A percentile compares a stretch with the other conserved stretches of the same genome.
These are phyloP conservation scores for Trogon surrucura DNA, from an alignment of 2,113 vertebrate species.

Conservation along the genomic window DNA sequence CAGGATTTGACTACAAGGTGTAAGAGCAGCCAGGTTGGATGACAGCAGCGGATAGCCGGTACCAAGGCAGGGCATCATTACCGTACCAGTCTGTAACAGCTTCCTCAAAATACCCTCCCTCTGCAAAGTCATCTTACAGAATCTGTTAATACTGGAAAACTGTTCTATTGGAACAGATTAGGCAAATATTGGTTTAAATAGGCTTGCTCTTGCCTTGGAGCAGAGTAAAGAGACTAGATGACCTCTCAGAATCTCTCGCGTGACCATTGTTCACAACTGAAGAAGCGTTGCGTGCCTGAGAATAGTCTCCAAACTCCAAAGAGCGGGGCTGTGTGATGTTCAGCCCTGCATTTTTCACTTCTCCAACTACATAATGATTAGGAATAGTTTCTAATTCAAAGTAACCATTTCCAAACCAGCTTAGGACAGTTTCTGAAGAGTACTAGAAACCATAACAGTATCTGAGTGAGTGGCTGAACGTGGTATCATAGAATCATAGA, in stretches of 20 bases:
- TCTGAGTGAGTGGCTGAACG: neutral
- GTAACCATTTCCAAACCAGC: neutral
- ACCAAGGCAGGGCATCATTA: neutral
- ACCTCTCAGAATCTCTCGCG: neutral
- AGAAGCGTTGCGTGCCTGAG: neutral
- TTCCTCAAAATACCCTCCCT: neutral
- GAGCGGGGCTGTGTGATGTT: neutral
- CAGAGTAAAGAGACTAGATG: neutral
- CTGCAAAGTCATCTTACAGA: neutral
- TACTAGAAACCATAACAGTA: neutral
- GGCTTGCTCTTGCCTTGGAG: neutral
- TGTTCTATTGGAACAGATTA: neutral
- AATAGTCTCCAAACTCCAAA: neutral
- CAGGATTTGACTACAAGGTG: neutral
- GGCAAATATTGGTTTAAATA: neutral
- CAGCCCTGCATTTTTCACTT: neutral
- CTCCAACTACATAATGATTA: neutral
- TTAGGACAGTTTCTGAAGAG: neutral
- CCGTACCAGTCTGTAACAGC: neutral
- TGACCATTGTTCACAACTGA: neutral
- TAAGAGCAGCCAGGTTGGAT: neutral
- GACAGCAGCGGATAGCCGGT: neutral
- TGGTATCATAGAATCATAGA: too few relatives aligned
- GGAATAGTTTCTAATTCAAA: neutral
- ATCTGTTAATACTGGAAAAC: neutral